Evolutionary conservation across 2,888 invertebrate species (phyloP).

Genomic region (Tiphia femorata): DNA sequence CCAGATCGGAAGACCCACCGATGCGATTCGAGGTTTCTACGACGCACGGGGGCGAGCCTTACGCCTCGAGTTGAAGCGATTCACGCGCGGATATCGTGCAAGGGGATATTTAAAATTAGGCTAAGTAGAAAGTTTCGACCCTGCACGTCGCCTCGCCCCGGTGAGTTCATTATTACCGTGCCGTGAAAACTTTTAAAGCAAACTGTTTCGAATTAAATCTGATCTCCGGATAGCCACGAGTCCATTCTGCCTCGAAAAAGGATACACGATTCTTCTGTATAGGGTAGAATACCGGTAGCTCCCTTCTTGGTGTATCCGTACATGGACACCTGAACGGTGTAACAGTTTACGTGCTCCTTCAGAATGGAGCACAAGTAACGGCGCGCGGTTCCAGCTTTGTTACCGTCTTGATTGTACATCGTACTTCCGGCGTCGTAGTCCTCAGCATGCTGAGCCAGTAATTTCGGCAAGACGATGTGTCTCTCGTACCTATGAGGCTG

Average conservation of each 20-base stretch:
- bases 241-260: constrained; percentile 69
- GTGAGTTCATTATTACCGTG: too few species aligned
- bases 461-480: constrained; percentile 94
- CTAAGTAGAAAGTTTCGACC: too few species aligned
- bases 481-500: constrained; percentile 84
- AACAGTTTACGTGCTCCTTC: constrained; percentile 87
- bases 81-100: too few species aligned
- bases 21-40: too few species aligned
- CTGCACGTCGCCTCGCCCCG: too few species aligned
- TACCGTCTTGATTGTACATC: constrained; percentile 91
- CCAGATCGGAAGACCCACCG: too few species aligned
- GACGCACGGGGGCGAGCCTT: too few species aligned
- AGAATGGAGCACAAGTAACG: constrained; percentile 82
- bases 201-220: too few species aligned
- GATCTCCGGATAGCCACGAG: neutral
- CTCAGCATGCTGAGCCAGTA: constrained; percentile 87
- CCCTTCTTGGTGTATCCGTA: constrained; percentile 85
- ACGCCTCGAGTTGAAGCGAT: too few species aligned
- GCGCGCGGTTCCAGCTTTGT: constrained; percentile 88
- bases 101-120: too few species aligned
- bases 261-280: constrained; percentile 97
- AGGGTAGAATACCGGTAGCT: constrained; percentile 81
- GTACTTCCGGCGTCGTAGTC: constrained; percentile 90
- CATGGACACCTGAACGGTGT: constrained; percentile 91
- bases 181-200: too few species aligned